A percentile compares a stretch with the other conserved stretches of the same genome.
phyloP scores from a whole-genome alignment of 2,888 invertebrate species.

The Leucoma salicis region DNA sequence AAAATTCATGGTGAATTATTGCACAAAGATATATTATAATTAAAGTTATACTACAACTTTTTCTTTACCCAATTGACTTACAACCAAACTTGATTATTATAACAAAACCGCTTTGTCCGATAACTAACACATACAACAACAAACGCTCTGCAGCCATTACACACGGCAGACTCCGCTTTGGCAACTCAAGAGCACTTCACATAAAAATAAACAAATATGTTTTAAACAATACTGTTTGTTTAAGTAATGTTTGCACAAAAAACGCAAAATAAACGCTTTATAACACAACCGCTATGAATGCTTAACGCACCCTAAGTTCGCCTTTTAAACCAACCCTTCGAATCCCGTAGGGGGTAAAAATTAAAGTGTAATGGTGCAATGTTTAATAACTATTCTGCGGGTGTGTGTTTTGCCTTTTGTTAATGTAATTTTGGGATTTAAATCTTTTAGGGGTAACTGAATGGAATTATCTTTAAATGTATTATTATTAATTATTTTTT shows the following conservation, averaged over 20 bases:
- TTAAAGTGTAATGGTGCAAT: conserved; percentile 79
- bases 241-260: conserved; percentile 18
- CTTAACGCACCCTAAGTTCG: conserved; percentile 61
- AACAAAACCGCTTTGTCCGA: not conserved
- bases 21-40: no score
- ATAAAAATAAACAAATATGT: conserved; percentile 69
- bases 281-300: conserved; percentile 63
- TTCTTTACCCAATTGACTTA: not conserved
- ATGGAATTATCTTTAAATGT: conserved; percentile 9
- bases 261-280: conserved; percentile 53
- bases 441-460: conserved; percentile 36
- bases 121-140: conserved; percentile 22
- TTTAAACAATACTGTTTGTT: conserved; percentile 39
- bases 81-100: not conserved
- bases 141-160: conserved; percentile 44
- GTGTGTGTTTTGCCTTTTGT: conserved; percentile 70
- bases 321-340: conserved; percentile 66
- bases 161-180: conserved; percentile 52
- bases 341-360: conserved; percentile 72
- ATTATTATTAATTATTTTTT: conserved; percentile 10
- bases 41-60: no score
- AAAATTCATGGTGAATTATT: no score
- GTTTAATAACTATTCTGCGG: conserved; percentile 80
- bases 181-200: conserved; percentile 60
- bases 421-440: conserved; percentile 73